These are phyloP conservation scores for Gerris lacustris DNA, from an alignment of 2,888 invertebrate genomes.

Conservation along the genomic window DNA sequence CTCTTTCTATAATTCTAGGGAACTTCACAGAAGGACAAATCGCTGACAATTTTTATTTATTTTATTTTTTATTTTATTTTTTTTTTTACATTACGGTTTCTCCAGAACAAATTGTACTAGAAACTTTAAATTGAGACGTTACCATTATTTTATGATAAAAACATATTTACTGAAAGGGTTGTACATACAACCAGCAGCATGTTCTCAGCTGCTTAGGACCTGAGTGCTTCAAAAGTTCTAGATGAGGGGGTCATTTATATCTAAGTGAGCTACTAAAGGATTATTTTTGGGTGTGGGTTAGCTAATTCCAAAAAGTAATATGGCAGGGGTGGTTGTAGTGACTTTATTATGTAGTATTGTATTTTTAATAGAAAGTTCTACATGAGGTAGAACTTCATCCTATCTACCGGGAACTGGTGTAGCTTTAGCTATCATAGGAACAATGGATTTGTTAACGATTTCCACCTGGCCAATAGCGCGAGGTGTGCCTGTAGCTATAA, in stretches of 20 bases:
- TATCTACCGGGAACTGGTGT: conserved; percentile 27
- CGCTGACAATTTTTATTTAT: too few species aligned
- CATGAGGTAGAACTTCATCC: conserved; percentile 33
- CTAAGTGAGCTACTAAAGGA: background rate
- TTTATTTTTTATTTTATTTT: too few species aligned
- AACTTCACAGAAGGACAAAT: too few species aligned
- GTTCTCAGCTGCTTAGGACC: background rate
- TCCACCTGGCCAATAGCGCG: conserved; percentile 35
- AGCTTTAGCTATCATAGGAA: conserved; percentile 15
- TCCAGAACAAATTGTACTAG: too few species aligned
- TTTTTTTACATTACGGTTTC: too few species aligned
- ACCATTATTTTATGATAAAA: too few species aligned
- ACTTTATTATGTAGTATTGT: conserved; percentile 28
- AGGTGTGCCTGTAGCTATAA: conserved; percentile 33
- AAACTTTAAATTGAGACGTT: too few species aligned
- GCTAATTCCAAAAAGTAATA: conserved; percentile 31
- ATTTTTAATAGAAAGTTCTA: conserved; percentile 34
- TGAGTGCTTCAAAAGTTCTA: background rate
- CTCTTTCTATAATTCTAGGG: too few species aligned
- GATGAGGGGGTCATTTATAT: background rate
- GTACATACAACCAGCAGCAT: too few species aligned
- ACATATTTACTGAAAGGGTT: too few species aligned
- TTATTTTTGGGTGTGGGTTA: background rate
- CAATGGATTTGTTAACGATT: conserved; percentile 29
- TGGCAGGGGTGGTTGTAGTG: conserved; percentile 27